A percentile compares a stretch with the other conserved stretches of the same genome.
phyloP scores from a whole-genome alignment of 2,888 invertebrate species.

The Sycophila texana region DNA sequence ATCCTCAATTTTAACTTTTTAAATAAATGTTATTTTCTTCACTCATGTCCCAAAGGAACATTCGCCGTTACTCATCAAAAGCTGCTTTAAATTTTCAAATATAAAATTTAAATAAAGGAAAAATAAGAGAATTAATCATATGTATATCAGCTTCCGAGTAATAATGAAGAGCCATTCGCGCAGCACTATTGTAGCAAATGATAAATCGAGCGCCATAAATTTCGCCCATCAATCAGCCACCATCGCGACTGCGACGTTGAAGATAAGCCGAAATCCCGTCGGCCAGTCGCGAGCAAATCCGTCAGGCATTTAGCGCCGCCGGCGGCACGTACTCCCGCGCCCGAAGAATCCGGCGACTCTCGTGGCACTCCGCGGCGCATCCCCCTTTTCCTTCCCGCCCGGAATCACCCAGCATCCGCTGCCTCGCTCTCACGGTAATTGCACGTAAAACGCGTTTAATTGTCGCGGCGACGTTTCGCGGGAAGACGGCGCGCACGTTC shows the following conservation, averaged over 20 bases:
- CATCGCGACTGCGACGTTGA: too few relatives aligned
- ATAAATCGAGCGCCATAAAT: too few relatives aligned
- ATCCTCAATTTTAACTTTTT: too few relatives aligned
- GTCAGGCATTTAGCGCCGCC: not conserved
- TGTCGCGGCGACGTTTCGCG: not conserved
- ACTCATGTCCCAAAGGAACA: too few relatives aligned
- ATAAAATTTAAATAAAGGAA: too few relatives aligned
- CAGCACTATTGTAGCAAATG: too few relatives aligned
- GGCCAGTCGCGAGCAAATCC: not conserved
- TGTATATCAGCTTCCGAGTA: not conserved
- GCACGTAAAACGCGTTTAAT: slow-evolving; percentile 44
- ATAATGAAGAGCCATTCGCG: not conserved
- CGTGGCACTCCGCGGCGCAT: not conserved
- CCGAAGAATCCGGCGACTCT: not conserved
- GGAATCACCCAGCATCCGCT: not conserved
- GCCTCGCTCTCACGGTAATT: slow-evolving; percentile 12
- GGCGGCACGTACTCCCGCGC: not conserved
- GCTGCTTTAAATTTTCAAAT: too few relatives aligned
- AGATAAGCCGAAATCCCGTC: too few relatives aligned
- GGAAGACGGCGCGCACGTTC: not conserved
- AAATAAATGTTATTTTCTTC: too few relatives aligned
- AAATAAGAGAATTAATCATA: too few relatives aligned
- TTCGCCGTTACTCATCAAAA: too few relatives aligned
- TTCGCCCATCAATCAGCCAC: too few relatives aligned
- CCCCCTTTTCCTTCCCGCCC: not conserved